Percentiles rank a stretch among this genome's conserved stretches.
Conservation (phyloP, 1,140 invertebrate genomes). For the Brachionus koreanus region DNA sequence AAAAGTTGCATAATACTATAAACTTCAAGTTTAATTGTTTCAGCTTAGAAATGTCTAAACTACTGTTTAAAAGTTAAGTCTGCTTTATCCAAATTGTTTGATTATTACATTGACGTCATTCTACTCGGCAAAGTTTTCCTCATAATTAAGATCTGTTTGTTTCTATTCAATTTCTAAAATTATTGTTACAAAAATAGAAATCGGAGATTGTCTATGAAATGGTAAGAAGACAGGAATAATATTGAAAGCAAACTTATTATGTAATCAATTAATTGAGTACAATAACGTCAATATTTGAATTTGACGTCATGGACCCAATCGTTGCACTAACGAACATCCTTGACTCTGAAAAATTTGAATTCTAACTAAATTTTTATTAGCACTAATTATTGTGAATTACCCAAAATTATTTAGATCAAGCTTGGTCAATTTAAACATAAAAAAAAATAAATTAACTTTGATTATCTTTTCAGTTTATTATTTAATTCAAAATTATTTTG, state of each 20-base stretch:
- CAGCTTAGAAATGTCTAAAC: constrained; percentile 1
- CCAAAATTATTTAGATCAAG: no score
- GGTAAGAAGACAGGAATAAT: background rate
- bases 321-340: background rate
- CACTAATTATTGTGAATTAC: no score
- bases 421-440: no score
- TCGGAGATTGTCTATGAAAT: background rate
- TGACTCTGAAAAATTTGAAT: background rate
- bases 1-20: constrained; percentile 3
- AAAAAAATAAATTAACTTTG: no score
- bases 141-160: background rate
- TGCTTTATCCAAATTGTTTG: constrained; percentile 3
- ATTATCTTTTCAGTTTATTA: no score
- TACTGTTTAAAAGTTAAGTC: background rate
- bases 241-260: background rate
- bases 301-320: background rate
- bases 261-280: constrained; percentile 13
- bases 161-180: background rate
- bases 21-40: background rate
- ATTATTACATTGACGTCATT: background rate
- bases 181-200: background rate
- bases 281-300: background rate
- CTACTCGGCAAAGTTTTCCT: background rate
- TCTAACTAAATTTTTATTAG: background rate
- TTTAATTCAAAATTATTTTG: no score